A percentile compares a stretch with the other conserved stretches of the same genome.
These are phyloP conservation scores for Caenorhabditis japonica DNA, from an alignment of 2,888 invertebrate species.

Conservation along the genomic window DNA sequence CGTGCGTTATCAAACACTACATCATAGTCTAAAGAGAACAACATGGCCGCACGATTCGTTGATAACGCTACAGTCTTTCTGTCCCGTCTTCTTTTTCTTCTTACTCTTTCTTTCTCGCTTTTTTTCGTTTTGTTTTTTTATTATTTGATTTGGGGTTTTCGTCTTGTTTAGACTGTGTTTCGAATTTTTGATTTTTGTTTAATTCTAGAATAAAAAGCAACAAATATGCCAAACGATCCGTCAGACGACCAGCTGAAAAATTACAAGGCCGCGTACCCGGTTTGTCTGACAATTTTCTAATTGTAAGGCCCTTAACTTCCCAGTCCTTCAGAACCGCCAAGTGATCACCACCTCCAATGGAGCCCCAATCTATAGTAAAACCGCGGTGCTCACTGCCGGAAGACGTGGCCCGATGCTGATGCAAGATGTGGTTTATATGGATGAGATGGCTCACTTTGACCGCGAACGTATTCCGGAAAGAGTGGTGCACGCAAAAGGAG, in stretches of 20 bases:
- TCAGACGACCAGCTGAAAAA: constrained; percentile 51
- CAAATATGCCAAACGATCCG: constrained; percentile 53
- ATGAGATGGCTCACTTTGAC: constrained; percentile 84
- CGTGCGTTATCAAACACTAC: constrained; percentile 37
- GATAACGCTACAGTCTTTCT: constrained; percentile 42
- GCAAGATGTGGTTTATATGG: constrained; percentile 83
- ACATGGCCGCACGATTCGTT: constrained; percentile 14
- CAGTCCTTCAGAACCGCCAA: constrained; percentile 78
- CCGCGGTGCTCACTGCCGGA: constrained; percentile 88
- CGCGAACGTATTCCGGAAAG: constrained; percentile 90
- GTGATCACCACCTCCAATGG: constrained; percentile 87
- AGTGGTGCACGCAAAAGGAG: constrained; percentile 65
- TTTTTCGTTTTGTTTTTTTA: not conserved
- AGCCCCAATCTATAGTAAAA: constrained; percentile 86
- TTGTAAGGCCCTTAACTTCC: constrained; percentile 20
- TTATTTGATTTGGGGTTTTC: not conserved
- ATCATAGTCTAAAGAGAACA: constrained; percentile 35
- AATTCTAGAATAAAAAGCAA: too few species aligned
- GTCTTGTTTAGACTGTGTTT: not conserved
- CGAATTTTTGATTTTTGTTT: not conserved
- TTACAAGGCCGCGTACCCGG: constrained; percentile 48
- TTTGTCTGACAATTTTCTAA: too few species aligned
- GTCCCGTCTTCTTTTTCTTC: constrained; percentile 13
- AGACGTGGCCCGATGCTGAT: constrained; percentile 85
- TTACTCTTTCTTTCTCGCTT: constrained; percentile 1